Base-by-base conservation (phyloP, 2,888 invertebrate species). In the Oxytorus armatus region DNA sequence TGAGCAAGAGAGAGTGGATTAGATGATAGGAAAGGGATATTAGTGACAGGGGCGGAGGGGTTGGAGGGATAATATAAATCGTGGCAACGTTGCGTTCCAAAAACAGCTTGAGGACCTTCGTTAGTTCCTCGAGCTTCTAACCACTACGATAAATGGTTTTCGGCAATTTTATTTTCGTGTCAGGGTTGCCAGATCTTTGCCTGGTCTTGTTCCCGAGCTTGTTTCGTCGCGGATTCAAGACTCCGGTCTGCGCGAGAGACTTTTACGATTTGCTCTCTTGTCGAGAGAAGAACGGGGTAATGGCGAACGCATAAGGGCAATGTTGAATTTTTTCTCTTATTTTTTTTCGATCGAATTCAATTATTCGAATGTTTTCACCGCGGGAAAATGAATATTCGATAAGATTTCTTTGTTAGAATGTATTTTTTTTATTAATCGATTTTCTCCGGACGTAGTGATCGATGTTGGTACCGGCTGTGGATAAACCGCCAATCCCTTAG, bases 51-150 rank as follows among this genome's bases (percentile, higher is more conserved):
- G 39, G 8, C n/a, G n/a, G 5, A 39, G 39, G 25, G n/a, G 55
- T 25, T 16, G 16, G 42, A 55, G 55, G 23, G 14, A 25, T n/a
- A 44, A 21, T 21, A 23, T 14, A 36, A 72, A 61, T 8, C 68
- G 76, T 55, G 88, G 87, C 86, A 88, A 90, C 89, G 85, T 79
- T 81, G 88, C 86, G 88, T 82, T 91, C 91, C 90, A 91, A 91
- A 91, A 90, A 91, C 90, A 90, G 90, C 89, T 86, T 86, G 88
- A 86, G 86, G 86, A 86, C 87, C 83, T 85, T 86, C 84, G 84
- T 79, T 70, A 55, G 75, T 74, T 70, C 70, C 79, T 79, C 76
- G 73, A 79, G 83, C 73, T 82, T 85, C 82, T 86, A 84, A 83
- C 74, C 85, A 76, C 85, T 88, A 87, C 89, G 88, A 86, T 89